A percentile compares a stretch with the other conserved stretches of the same genome.
Conservation (phyloP, 1,140 invertebrate genomes). For the Chironomus striatipennis region DNA sequence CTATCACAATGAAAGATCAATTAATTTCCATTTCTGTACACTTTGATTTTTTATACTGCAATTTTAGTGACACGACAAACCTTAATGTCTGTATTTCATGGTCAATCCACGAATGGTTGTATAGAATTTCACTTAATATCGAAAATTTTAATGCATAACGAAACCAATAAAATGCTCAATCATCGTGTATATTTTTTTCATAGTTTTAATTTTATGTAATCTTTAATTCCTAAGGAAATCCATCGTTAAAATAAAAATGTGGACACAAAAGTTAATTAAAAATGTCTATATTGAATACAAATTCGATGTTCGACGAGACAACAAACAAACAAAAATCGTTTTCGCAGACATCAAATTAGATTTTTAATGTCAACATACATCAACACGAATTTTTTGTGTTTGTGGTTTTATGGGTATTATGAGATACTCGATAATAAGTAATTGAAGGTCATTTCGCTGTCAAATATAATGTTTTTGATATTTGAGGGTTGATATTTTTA, state of each 20-base stretch:
- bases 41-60: not conserved
- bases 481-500: too few relatives aligned
- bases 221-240: not conserved
- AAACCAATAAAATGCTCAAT: conserved; percentile 1
- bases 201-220: not conserved
- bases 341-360: not conserved
- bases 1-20: conserved; percentile 5
- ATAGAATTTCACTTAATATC: not conserved
- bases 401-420: too few relatives aligned
- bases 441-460: too few relatives aligned
- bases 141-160: not conserved
- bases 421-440: too few relatives aligned
- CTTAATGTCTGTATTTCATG: not conserved
- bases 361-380: conserved; percentile 9
- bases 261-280: not conserved
- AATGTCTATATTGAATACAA: not conserved
- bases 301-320: not conserved
- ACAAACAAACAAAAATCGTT: not conserved
- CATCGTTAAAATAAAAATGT: not conserved
- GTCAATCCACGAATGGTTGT: not conserved
- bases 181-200: too few relatives aligned
- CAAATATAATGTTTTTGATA: too few relatives aligned
- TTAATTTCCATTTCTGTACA: not conserved
- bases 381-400: too few relatives aligned
- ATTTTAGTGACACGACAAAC: not conserved